phyloP scores from a whole-genome alignment of 2,113 vertebrate genomes.

The Zosterops borbonicus region DNA sequence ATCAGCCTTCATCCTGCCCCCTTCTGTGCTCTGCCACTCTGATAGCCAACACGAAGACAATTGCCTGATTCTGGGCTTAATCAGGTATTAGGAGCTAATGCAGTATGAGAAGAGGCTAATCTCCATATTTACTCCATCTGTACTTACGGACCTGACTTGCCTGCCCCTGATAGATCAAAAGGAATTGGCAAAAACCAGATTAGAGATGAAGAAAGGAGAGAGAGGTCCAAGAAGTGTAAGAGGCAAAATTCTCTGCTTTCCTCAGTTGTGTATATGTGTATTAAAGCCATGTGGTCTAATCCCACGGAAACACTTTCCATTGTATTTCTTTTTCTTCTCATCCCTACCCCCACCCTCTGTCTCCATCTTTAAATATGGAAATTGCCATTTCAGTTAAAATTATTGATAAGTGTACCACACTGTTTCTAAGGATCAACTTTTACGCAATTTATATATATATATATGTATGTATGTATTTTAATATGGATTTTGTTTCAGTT shows the following conservation, averaged over 20 bases:
- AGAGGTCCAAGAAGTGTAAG: slow-evolving; percentile 70
- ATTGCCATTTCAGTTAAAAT: slow-evolving; percentile 30
- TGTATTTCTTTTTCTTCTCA: slow-evolving; percentile 46
- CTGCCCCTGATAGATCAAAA: slow-evolving; percentile 90
- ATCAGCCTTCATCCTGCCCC: slow-evolving; percentile 92
- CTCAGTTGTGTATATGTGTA: slow-evolving; percentile 67
- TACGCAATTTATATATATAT: neutral
- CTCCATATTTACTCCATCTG: slow-evolving; percentile 98
- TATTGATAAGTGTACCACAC: neutral
- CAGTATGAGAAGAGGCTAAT: slow-evolving; percentile 91
- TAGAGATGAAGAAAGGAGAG: slow-evolving; percentile 79
- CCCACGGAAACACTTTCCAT: slow-evolving; percentile 58
- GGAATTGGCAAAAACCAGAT: slow-evolving; percentile 91
- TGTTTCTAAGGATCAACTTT: neutral
- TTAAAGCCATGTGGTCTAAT: slow-evolving; percentile 73
- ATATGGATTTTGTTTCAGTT: neutral
- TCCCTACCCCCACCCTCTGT: neutral
- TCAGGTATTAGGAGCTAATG: slow-evolving; percentile 96
- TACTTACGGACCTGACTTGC: slow-evolving; percentile 84
- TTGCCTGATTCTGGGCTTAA: slow-evolving; percentile 90
- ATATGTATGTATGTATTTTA: neutral
- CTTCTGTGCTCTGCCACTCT: slow-evolving; percentile 84
- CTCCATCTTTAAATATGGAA: slow-evolving; percentile 45
- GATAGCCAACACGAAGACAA: slow-evolving; percentile 91
- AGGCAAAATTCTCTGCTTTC: slow-evolving; percentile 78